Conservation (phyloP, 1,140 invertebrate species). For the Nasonia longicornis region DNA sequence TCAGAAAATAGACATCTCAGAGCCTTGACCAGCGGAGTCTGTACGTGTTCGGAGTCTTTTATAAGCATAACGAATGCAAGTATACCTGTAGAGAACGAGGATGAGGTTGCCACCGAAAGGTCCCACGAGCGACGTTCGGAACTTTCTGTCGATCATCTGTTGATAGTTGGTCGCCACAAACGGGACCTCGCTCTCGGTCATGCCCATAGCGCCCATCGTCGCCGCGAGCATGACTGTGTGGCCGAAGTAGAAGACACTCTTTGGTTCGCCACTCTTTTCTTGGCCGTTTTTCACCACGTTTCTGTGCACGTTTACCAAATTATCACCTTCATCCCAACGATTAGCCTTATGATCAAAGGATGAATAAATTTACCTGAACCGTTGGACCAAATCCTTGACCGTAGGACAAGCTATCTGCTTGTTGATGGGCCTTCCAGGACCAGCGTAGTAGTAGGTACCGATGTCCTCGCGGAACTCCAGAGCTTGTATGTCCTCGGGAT, state of each 20-base stretch:
- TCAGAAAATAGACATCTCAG: no score
- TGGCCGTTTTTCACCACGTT: not conserved
- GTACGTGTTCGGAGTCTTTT: no score
- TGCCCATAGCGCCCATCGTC: constrained; percentile 75
- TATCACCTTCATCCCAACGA: not conserved
- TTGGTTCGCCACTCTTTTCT: constrained; percentile 58
- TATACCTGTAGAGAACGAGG: constrained; percentile 80
- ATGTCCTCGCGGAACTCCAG: constrained; percentile 86
- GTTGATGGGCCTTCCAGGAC: constrained; percentile 78
- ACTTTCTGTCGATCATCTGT: constrained; percentile 72
- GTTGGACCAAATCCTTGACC: constrained; percentile 80
- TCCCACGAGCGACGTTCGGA: constrained; percentile 78
- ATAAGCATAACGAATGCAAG: no score
- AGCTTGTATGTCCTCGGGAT: constrained; percentile 76
- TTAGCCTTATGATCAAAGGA: not conserved
- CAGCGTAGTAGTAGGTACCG: constrained; percentile 81
- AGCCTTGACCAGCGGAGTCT: no score
- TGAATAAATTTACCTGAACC: constrained; percentile 70
- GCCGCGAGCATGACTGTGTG: constrained; percentile 76
- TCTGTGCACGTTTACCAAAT: not conserved
- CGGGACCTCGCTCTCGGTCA: constrained; percentile 74
- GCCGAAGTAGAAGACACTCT: constrained; percentile 79
- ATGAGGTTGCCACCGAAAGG: constrained; percentile 85
- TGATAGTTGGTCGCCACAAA: constrained; percentile 78
- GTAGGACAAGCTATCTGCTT: constrained; percentile 80